These are phyloP conservation scores for Tolmerus cingulatus DNA, from an alignment of 2,888 invertebrate species.

Conservation along the genomic window DNA sequence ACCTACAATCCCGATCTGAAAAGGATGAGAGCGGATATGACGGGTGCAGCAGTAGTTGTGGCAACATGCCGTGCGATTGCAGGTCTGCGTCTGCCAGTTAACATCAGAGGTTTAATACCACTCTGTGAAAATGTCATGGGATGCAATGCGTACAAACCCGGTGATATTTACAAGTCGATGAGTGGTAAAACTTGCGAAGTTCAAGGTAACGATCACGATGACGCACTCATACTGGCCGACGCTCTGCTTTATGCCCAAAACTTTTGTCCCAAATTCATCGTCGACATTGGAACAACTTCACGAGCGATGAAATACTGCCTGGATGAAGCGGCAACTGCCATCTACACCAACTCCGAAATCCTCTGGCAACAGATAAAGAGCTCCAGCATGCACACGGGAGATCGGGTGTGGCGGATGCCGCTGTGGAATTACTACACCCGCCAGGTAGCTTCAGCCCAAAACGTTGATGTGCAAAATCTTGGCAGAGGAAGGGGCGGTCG, in stretches of 20 bases:
- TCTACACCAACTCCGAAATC: slow-evolving; percentile 75
- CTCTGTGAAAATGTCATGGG: slow-evolving; percentile 82
- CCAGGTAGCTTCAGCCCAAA: slow-evolving; percentile 63
- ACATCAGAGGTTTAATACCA: slow-evolving; percentile 77
- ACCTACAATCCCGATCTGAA: slow-evolving; percentile 66
- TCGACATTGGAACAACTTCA: slow-evolving; percentile 82
- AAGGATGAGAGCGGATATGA: slow-evolving; percentile 83
- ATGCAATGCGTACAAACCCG: slow-evolving; percentile 77
- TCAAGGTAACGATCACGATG: slow-evolving; percentile 79
- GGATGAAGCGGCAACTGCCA: slow-evolving; percentile 74
- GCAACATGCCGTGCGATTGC: slow-evolving; percentile 76
- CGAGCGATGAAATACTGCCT: slow-evolving; percentile 70
- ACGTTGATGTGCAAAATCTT: slow-evolving; percentile 67
- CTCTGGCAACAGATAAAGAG: slow-evolving; percentile 73
- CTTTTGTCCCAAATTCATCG: slow-evolving; percentile 74
- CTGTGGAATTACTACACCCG: slow-evolving; percentile 78
- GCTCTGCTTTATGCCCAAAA: slow-evolving; percentile 78
- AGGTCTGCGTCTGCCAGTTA: slow-evolving; percentile 73
- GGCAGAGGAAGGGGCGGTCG: slow-evolving; percentile 65
- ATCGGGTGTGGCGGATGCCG: slow-evolving; percentile 83
- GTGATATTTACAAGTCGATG: slow-evolving; percentile 77
- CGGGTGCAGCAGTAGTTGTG: slow-evolving; percentile 80
- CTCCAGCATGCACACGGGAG: slow-evolving; percentile 77
- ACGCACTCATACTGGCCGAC: slow-evolving; percentile 78
- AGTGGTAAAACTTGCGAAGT: slow-evolving; percentile 79